Conservation (phyloP, 2,113 vertebrate species). For the Rhea pennata region DNA sequence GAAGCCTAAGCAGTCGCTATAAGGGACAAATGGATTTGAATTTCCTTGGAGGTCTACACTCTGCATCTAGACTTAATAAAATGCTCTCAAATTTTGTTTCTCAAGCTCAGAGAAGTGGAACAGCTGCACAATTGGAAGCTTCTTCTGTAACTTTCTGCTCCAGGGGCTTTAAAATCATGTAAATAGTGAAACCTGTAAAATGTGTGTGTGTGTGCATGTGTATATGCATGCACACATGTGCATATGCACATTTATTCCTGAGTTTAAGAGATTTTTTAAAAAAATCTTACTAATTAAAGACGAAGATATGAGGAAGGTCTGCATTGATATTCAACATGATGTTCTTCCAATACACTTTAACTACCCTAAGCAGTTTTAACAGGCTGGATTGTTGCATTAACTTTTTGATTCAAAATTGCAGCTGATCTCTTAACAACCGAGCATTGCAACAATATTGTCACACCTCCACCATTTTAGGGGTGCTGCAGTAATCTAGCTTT, state of each 20-base stretch:
- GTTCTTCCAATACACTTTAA: not conserved
- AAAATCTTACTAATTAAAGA: not conserved
- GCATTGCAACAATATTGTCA: not conserved
- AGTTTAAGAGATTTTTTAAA: not conserved
- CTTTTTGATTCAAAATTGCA: not conserved
- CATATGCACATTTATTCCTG: not conserved
- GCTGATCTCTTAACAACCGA: not conserved
- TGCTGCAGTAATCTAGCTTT: not conserved
- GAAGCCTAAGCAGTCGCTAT: not conserved
- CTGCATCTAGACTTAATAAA: not conserved
- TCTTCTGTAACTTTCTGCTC: not conserved
- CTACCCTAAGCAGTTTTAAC: not conserved
- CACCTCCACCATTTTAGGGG: not conserved
- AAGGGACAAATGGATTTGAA: not conserved
- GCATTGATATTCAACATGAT: not conserved
- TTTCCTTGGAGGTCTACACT: not conserved
- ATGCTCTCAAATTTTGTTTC: not conserved
- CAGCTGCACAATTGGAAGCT: not conserved
- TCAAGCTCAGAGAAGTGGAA: not conserved
- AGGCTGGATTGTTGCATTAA: not conserved
- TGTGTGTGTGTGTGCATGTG: too few relatives aligned
- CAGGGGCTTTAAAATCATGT: not conserved
- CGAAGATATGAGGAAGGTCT: not conserved
- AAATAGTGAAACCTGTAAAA: not conserved
- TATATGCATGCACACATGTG: too few relatives aligned